These are phyloP conservation scores for Lagorchestes hirsutus DNA, from an alignment of 2,797 vertebrate genomes.

Conservation along the genomic window DNA sequence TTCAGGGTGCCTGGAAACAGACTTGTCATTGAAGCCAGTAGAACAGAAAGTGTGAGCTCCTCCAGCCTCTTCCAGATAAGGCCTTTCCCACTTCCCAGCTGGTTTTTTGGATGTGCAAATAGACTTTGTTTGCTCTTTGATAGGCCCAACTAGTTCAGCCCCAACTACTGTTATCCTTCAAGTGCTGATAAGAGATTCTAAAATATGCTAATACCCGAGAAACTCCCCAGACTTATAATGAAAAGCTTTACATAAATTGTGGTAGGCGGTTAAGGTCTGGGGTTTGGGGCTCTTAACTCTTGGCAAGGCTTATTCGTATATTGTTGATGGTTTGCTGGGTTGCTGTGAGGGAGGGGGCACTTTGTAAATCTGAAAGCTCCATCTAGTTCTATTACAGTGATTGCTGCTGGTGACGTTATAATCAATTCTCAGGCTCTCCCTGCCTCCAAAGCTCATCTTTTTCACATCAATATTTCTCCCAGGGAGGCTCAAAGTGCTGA, in stretches of 20 bases:
- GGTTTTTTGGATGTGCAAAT: slow-evolving; percentile 47
- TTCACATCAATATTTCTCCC: not conserved
- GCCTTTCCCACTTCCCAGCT: slow-evolving; percentile 43
- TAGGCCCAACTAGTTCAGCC: not conserved
- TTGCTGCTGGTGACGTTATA: not conserved
- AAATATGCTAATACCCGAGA: slow-evolving; percentile 78
- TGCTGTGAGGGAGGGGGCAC: not conserved
- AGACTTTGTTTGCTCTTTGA: not conserved
- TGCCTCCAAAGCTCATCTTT: not conserved
- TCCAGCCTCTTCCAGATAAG: slow-evolving; percentile 73
- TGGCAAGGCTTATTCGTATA: slow-evolving; percentile 23
- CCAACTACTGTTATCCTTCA: slow-evolving; percentile 77
- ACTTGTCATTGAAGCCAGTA: slow-evolving; percentile 54
- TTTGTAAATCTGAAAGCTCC: not conserved
- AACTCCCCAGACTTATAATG: slow-evolving; percentile 79
- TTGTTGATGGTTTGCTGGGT: not conserved
- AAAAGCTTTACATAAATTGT: slow-evolving; percentile 81
- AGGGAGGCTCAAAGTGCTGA: not conserved
- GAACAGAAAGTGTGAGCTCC: slow-evolving; percentile 60
- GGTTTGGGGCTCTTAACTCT: slow-evolving; percentile 61
- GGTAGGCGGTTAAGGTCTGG: slow-evolving; percentile 65
- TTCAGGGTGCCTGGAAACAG: slow-evolving; percentile 64
- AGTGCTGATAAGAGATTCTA: slow-evolving; percentile 80
- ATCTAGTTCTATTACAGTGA: not conserved
- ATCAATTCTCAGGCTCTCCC: not conserved